phyloP scores from a whole-genome alignment of 2,797 vertebrate genomes.

The Chelonia mydas region DNA sequence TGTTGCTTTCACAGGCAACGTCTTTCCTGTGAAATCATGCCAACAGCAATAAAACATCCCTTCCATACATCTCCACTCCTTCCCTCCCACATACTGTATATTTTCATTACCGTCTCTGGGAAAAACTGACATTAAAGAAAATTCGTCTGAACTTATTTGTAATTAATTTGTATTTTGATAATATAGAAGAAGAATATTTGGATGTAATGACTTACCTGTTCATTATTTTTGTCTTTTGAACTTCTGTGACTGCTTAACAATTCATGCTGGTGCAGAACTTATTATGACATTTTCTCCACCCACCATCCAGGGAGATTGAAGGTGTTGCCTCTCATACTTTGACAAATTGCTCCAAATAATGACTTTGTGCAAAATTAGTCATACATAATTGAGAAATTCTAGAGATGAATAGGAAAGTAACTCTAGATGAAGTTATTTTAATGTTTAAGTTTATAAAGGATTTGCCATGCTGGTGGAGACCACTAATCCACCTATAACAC shows the following conservation, averaged over 20 bases:
- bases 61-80: conserved; percentile 67
- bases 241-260: conserved; percentile 84
- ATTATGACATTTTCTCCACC: conserved; percentile 80
- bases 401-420: conserved; percentile 81
- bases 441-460: conserved; percentile 66
- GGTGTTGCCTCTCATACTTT: conserved; percentile 84
- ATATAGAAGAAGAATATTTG: conserved; percentile 82
- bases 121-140: conserved; percentile 83
- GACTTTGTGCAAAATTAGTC: conserved; percentile 89
- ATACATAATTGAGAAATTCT: conserved; percentile 87
- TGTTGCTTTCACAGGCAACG: conserved; percentile 69
- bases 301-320: conserved; percentile 81
- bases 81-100: conserved; percentile 66
- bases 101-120: conserved; percentile 82
- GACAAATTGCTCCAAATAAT: conserved; percentile 89
- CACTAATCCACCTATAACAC: conserved; percentile 36
- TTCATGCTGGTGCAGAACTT: conserved; percentile 73
- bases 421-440: conserved; percentile 78
- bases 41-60: conserved; percentile 76
- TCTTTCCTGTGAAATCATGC: conserved; percentile 71
- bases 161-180: conserved; percentile 88
- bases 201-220: conserved; percentile 84
- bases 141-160: conserved; percentile 85
- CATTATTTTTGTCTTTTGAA: conserved; percentile 85
- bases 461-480: conserved; percentile 1